Percentiles rank a stretch among this genome's conserved stretches.
Evolutionary conservation across 2,113 vertebrate species (phyloP).

Genomic region (Dunckerocampus dactyliophorus): DNA sequence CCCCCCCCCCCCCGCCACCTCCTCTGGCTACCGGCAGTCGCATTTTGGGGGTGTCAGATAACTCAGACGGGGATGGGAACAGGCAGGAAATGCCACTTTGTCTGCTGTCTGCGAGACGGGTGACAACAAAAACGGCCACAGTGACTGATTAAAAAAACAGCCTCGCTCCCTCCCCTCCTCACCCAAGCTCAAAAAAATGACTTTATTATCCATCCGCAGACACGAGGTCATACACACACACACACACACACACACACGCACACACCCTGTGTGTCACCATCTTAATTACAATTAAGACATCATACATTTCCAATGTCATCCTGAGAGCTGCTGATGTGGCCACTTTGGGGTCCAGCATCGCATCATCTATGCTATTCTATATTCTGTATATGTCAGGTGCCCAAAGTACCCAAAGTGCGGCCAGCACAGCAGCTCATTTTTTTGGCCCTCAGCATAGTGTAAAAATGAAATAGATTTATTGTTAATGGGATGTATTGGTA

Average conservation of each 20-base stretch:
- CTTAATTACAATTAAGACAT: slow-evolving; percentile 57
- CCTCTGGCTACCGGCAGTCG: slow-evolving; percentile 62
- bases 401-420: too few species aligned
- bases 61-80: slow-evolving; percentile 67
- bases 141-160: slow-evolving; percentile 77
- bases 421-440: too few species aligned
- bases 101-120: slow-evolving; percentile 75
- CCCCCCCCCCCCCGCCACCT: not conserved
- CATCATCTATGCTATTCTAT: too few species aligned
- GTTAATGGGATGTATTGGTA: too few species aligned
- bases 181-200: slow-evolving; percentile 35
- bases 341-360: not conserved
- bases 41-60: slow-evolving; percentile 91
- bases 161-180: slow-evolving; percentile 38
- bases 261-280: slow-evolving; percentile 31
- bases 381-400: too few species aligned
- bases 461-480: too few species aligned
- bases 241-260: not conserved
- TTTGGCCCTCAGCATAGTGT: too few species aligned
- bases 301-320: slow-evolving; percentile 7
- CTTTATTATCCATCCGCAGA: slow-evolving; percentile 26
- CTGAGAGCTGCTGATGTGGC: slow-evolving; percentile 42
- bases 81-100: slow-evolving; percentile 81
- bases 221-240: slow-evolving; percentile 34
- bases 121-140: slow-evolving; percentile 80